Evolutionary conservation across 92 coral and sea anemone genomes (phyloP).

Genomic region (Actinernus sp.): DNA sequence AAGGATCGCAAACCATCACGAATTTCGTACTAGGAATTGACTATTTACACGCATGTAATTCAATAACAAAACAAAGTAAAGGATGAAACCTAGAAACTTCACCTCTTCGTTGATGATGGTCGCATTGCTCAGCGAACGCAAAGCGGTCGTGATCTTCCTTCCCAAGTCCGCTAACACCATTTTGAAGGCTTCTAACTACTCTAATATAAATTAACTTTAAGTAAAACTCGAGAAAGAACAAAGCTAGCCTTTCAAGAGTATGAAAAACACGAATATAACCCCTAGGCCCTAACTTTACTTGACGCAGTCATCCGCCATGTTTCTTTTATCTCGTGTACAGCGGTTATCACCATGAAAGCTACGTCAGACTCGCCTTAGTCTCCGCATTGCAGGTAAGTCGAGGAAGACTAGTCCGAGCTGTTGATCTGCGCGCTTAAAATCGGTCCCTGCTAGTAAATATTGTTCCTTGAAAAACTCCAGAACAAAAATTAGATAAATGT

Average conservation of each 20-base stretch:
- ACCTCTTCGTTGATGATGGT: conserved; percentile 99
- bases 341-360: conserved; percentile 53
- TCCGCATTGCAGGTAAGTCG: background rate
- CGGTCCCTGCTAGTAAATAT: no score
- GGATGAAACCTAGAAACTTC: background rate
- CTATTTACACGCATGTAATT: background rate
- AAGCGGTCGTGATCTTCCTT: conserved; percentile 95
- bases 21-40: no score
- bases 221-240: background rate
- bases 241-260: conserved; percentile 8
- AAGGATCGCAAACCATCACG: no score
- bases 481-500: no score
- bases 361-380: conserved; percentile 59
- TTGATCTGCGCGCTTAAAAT: no score
- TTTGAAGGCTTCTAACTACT: conserved; percentile 40
- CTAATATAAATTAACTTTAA: background rate
- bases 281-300: no score
- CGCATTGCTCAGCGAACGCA: conserved; percentile 97
- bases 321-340: conserved; percentile 44
- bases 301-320: conserved; percentile 53
- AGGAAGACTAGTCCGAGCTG: no score
- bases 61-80: background rate
- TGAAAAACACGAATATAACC: conserved; percentile 32
- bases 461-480: no score
- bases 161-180: conserved; percentile 99